Evolutionary conservation across 2,888 invertebrate species (phyloP), one percentile per base, ranked within the genome.

Genomic region (Halictus quadricinctus): DNA sequence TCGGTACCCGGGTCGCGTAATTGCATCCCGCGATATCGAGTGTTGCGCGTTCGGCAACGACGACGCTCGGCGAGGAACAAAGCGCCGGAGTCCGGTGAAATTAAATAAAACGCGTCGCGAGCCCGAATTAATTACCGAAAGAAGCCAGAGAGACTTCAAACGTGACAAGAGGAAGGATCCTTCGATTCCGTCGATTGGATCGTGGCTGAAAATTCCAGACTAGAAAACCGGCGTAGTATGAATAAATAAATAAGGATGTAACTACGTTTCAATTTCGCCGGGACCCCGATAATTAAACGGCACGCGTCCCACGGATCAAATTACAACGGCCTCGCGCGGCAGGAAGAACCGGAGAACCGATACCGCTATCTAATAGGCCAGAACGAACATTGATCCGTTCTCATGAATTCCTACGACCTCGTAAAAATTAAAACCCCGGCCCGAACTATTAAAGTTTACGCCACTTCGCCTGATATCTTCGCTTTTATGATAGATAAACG

Each of bases 1-100:
- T 85, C 85, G 80, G 75, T 72, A 66, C 79, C 86, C 60, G 64
- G 81, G 77, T 21, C 21, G 74, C n/a, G 80, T 82, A 86, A 86
- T 80, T 80, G 75, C 79, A 70, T 82, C 64, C 43, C 79, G 18
- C 86, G 76, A 81, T 85, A 85, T 69, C 80, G 77, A 8, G 58
- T 69, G 29, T 25, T n/a, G 46, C 13, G n/a, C n/a, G 41, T 29
- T 29, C 70, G 64, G 10, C n/a, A 50, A 75, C 85, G 72, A 80
- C 83, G 75, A 70, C 36, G 58, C 54, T n/a, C 48, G 25, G 7
- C 54, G 48, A 72, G 66, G 82, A 70, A 84, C 60, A 15, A 10
- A 36, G 36, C 36, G 21, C 2, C 21, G 66, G 15, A 18, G 36
- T 21, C 41, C 72, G 77, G 54, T 25, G 29, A 66, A 41, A 54